phyloP scores from a whole-genome alignment of 2,888 invertebrate genomes.

The Caenorhabditis sp. region DNA sequence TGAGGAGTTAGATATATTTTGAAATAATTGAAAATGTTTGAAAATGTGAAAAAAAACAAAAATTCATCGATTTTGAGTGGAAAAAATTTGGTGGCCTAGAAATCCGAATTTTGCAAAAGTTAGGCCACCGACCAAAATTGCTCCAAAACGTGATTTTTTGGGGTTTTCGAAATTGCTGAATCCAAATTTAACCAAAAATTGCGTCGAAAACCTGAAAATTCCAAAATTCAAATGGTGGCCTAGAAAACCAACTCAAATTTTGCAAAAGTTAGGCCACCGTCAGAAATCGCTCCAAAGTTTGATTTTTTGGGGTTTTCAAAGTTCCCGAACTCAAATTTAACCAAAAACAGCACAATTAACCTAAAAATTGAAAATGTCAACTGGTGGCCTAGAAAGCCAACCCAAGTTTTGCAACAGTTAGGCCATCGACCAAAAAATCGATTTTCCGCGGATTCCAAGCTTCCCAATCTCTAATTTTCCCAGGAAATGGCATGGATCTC shows the following conservation, averaged over 20 bases:
- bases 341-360: too few species aligned
- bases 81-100: background rate
- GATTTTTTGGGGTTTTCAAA: too few species aligned
- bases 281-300: background rate
- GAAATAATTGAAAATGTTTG: background rate
- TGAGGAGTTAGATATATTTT: background rate
- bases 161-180: too few species aligned
- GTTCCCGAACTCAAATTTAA: too few species aligned
- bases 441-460: too few species aligned
- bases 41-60: background rate
- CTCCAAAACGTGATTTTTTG: background rate
- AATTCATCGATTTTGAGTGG: background rate
- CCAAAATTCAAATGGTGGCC: background rate
- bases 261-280: conserved; percentile 24
- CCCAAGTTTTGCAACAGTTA: too few species aligned
- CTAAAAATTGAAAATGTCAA: too few species aligned
- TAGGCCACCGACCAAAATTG: background rate
- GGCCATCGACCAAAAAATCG: too few species aligned
- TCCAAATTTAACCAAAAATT: background rate
- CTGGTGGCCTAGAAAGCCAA: too few species aligned
- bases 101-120: background rate
- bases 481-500: conserved; percentile 71
- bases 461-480: background rate
- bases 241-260: conserved; percentile 14
- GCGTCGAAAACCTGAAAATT: background rate